phyloP scores from a whole-genome alignment of 1,140 invertebrate species.

The Chionoecetes opilio region DNA sequence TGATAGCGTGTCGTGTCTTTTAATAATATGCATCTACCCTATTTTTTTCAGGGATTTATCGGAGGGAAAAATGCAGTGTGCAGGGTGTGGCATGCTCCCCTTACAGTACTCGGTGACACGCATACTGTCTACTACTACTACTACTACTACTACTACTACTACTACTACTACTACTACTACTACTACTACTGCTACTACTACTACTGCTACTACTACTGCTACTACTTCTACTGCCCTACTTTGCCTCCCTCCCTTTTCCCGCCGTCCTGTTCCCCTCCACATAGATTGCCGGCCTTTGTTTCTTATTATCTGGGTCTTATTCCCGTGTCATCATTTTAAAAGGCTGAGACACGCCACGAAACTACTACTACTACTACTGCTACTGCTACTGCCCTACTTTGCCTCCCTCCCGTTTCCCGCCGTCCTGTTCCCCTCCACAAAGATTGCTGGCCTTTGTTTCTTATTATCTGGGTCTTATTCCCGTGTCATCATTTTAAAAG shows the following conservation, averaged over 20 bases:
- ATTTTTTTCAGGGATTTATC: constrained; percentile 2
- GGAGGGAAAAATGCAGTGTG: background rate
- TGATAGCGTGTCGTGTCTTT: background rate
- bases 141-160: background rate
- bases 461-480: constrained; percentile 2
- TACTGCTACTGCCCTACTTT: background rate
- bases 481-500: background rate
- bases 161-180: background rate
- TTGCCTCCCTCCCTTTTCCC: background rate
- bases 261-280: background rate
- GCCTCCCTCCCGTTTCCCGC: background rate
- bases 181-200: background rate
- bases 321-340: background rate
- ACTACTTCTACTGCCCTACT: background rate
- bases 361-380: background rate
- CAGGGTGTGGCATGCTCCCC: background rate
- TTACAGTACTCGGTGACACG: background rate
- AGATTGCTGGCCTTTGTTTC: background rate
- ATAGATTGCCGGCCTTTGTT: background rate
- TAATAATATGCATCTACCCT: background rate
- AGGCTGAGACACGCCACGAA: background rate
- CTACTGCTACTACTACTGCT: background rate
- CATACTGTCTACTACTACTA: background rate
- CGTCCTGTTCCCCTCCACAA: background rate
- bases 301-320: constrained; percentile 13